A percentile compares a stretch with the other conserved stretches of the same genome.
Conservation (phyloP, 2,797 vertebrate species). For the Muraenolepis orangiensis region DNA sequence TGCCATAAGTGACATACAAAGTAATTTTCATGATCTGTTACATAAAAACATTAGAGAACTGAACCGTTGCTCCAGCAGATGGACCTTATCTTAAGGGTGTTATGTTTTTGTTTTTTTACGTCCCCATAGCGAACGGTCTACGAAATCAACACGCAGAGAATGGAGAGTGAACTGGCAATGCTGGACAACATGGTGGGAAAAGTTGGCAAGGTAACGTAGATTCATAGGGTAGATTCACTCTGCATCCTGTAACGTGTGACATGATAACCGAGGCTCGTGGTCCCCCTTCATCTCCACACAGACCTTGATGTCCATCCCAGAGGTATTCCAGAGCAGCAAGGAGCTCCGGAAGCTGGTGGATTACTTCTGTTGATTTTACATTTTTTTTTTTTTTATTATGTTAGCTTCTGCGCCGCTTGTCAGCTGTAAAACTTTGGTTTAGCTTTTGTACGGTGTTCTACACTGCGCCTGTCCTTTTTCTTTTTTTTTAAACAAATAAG, state of each 20-base stretch:
- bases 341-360: conserved; percentile 66
- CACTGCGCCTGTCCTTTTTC: no score
- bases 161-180: conserved; percentile 71
- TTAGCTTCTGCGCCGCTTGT: neutral
- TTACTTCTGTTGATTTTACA: conserved; percentile 63
- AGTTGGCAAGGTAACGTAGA: conserved; percentile 74
- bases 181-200: conserved; percentile 70
- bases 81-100: no score
- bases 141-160: conserved; percentile 70
- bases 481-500: neutral
- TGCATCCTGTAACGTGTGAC: neutral
- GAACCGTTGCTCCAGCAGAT: no score
- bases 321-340: conserved; percentile 57
- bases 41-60: no score
- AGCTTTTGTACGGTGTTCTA: no score
- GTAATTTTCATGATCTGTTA: no score
- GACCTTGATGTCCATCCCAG: conserved; percentile 71
- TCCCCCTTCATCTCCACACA: conserved; percentile 34
- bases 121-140: conserved; percentile 71
- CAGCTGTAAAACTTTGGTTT: neutral
- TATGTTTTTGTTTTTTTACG: neutral
- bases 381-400: conserved; percentile 30
- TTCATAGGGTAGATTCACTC: neutral
- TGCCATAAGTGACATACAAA: no score
- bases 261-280: neutral